phyloP scores from a whole-genome alignment of 1,140 invertebrate genomes.

The Papilio glaucus region DNA sequence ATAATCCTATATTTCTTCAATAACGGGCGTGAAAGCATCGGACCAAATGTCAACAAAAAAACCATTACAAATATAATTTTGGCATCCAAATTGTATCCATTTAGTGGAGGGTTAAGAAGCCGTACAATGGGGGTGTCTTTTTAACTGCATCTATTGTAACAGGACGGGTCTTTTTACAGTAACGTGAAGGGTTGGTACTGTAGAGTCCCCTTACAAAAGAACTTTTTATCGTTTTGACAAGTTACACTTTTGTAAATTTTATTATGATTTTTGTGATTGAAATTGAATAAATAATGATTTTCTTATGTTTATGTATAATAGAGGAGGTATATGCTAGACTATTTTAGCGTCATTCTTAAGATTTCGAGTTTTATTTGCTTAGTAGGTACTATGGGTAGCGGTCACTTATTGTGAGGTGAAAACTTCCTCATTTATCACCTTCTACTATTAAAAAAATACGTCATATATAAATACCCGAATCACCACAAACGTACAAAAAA shows the following conservation, averaged over 20 bases:
- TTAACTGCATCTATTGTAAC: constrained; percentile 74
- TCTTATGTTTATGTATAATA: no score
- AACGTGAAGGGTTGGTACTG: constrained; percentile 58
- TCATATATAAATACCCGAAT: no score
- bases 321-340: no score
- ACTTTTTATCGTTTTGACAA: constrained; percentile 48
- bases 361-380: no score
- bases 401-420: no score
- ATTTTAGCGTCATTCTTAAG: no score
- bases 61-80: constrained; percentile 69
- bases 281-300: constrained; percentile 14
- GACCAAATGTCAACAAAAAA: constrained; percentile 43
- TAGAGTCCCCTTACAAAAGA: constrained; percentile 45
- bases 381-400: no score
- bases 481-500: no score
- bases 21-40: constrained; percentile 29
- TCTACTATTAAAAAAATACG: no score
- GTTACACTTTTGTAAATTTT: constrained; percentile 40
- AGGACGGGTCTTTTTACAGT: constrained; percentile 59
- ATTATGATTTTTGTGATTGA: constrained; percentile 32
- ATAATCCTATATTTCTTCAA: not conserved
- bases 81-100: constrained; percentile 69
- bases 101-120: constrained; percentile 76
- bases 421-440: no score
- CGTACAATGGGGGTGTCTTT: constrained; percentile 75